Evolutionary conservation across 2,888 invertebrate species (phyloP), one percentile per base, ranked within the genome.

Genomic region (Strigamia transsilvanica): DNA sequence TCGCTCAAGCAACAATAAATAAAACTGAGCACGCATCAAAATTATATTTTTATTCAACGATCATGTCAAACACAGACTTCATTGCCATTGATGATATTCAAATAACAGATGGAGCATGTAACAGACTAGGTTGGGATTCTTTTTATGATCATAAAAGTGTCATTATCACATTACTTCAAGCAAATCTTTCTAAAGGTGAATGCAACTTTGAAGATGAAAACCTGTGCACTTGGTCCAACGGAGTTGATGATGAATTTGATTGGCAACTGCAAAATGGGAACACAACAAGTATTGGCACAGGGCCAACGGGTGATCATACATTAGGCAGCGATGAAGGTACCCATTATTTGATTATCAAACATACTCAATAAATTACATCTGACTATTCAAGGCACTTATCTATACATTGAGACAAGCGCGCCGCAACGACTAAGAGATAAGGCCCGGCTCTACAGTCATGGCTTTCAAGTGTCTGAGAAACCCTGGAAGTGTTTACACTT

Each of bases 181-280:
- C n/a, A 27, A 27, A 27, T 27, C 27, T 27, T 27, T 27, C 2
- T 18, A 18, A 13, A 79, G 79, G 41, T 34, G 38, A 10, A 32
- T 79, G 79, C n/a, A 79, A 32, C n/a, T 79, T 79, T 79, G 79
- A 79, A 18, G 38, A 79, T 21, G 79, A 41, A 41, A 38, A 18
- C 21, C 38, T 41, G 21, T 79, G 79, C 18, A 41, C 41, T 10
- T 79, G 79, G 79, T 38, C 21, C 34, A 79, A 79, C 18, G 41
- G 38, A 38, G 18, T 79, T 21, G 12, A 79, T 12, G 79, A 79
- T 38, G 41, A 79, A 1, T 38, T 79, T 5, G 79, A 79, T 42
- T 79, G 79, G 79, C 38, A 79, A 23, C 13, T 79, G 38, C 73
- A 73, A 73, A 73, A 13, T 73, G 73, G 73, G 32, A 10, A 1